Base-by-base conservation (phyloP, 2,113 vertebrate genomes). In the Hassar affinis region DNA sequence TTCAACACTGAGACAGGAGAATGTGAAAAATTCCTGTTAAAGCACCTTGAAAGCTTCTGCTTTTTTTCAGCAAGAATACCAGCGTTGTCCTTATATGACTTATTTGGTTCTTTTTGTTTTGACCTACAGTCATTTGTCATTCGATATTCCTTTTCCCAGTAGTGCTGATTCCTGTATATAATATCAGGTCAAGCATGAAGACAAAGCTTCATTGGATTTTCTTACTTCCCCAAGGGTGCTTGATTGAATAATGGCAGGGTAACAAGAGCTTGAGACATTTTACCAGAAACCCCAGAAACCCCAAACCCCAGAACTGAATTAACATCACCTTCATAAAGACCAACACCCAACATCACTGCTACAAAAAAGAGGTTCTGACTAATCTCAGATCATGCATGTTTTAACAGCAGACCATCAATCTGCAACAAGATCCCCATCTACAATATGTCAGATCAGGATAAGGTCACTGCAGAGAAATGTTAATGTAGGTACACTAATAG, bases 241-340 rank as follows among this genome's bases (percentile, higher is more conserved):
- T 62, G 30, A 85, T 80, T 76, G 27, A 35, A 76, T 82, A 62
- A 75, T 76, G 81, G 27, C 20, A 35, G 42, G 22, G 27, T 51
- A 76, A 82, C 45, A 38, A 82, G 81, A 82, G n/a, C 81, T 76
- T 51, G 3, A n/a, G 47, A 57, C 71, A 75, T 83, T 59, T 82
- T 83, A 64, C 25, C 45, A 76, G 27, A 83, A 64, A 47, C 30
- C 64, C 56, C 9, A 56, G n/a, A n/a, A n/a, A n/a, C n/a, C n/a
- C n/a, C n/a, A n/a, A n/a, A n/a, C n/a, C 17, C 27, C 52, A 30
- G 25, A 30, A 74, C 51, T 74, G 56, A 79, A 51, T 47, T 52
- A 38, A 72, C 56, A 64, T 30, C 27, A 18, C 20, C n/a, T 47
- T 64, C 20, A 25, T 38, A 42, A 6, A 56, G 27, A 61, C 54